These are phyloP conservation scores for Ceratosolen fusciceps DNA, from an alignment of 1,140 invertebrate genomes.

Conservation along the genomic window DNA sequence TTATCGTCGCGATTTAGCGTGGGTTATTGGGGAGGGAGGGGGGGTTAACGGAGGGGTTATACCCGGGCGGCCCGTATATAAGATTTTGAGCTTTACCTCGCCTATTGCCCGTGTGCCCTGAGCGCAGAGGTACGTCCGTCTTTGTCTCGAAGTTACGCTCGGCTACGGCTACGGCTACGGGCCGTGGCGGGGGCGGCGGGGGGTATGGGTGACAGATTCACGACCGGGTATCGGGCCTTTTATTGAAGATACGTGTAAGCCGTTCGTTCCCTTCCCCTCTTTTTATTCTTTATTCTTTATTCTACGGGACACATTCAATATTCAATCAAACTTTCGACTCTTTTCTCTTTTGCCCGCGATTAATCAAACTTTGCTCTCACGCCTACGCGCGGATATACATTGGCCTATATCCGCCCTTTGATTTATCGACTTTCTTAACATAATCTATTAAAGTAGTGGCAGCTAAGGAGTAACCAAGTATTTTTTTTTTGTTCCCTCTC, in stretches of 20 bases:
- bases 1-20: neutral
- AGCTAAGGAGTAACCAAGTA: neutral
- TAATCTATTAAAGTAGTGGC: neutral
- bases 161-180: no score
- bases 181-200: no score
- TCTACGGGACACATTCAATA: neutral
- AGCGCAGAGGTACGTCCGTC: neutral
- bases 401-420: neutral
- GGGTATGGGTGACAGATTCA: no score
- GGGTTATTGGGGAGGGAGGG: no score
- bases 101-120: neutral
- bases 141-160: no score
- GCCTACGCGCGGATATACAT: no score
- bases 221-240: no score
- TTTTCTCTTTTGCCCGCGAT: slow-evolving; percentile 3
- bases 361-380: slow-evolving; percentile 7
- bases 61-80: neutral
- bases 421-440: slow-evolving; percentile 20
- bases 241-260: no score
- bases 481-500: no score
- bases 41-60: no score
- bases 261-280: no score
- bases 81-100: neutral
- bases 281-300: neutral
- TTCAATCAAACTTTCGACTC: slow-evolving; percentile 29